Percentiles rank a stretch among this genome's conserved stretches.
Conservation (phyloP, 2,888 invertebrate genomes). For the Criorhina ranunculi region DNA sequence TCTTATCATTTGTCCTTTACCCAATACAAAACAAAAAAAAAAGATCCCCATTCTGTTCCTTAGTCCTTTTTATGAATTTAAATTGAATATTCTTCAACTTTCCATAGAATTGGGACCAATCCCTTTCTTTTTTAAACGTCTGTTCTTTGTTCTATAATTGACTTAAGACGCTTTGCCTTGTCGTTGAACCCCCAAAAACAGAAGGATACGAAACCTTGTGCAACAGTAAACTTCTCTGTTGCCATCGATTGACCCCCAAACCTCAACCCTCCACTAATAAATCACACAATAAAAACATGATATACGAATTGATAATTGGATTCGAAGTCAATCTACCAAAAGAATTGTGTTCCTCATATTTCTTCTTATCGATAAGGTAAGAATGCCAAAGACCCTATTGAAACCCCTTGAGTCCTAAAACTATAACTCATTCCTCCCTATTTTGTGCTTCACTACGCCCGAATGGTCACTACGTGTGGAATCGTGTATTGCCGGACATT, state of each 20-base stretch:
- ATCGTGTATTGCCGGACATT: conserved; percentile 17
- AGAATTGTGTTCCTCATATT: conserved; percentile 22
- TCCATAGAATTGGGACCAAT: no score
- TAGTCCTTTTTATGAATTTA: no score
- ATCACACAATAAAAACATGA: conserved; percentile 25
- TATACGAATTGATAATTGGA: conserved; percentile 32
- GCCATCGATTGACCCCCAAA: not conserved
- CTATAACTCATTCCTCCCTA: conserved; percentile 35
- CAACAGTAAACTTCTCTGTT: not conserved
- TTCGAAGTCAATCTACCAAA: conserved; percentile 37
- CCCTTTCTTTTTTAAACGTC: no score
- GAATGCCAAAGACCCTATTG: not conserved
- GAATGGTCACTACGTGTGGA: conserved; percentile 19
- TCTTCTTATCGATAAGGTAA: conserved; percentile 2
- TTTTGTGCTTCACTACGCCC: conserved; percentile 12
- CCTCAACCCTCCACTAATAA: not conserved
- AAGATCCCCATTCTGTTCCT: no score
- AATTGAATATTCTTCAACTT: no score
- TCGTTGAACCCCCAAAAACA: no score
- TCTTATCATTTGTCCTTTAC: no score
- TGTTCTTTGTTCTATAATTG: no score
- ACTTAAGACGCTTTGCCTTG: no score
- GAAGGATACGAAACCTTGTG: no score
- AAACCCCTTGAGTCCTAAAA: conserved; percentile 26
- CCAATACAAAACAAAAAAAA: no score